These are phyloP conservation scores for Parazoanthus darwini DNA, from an alignment of 92 coral and sea anemone species.

Conservation along the genomic window DNA sequence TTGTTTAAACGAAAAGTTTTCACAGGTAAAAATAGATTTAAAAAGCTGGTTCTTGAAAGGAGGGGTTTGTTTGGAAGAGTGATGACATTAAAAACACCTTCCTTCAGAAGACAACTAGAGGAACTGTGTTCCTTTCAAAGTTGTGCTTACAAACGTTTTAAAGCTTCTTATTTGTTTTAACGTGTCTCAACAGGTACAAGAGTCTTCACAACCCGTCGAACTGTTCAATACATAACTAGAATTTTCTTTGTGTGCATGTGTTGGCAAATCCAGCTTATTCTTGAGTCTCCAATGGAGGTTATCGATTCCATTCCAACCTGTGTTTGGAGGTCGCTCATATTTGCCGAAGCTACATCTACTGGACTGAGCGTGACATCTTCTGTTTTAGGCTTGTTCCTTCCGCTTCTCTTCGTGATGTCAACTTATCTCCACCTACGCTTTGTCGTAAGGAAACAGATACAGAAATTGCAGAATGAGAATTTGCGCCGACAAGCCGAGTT, in stretches of 20 bases:
- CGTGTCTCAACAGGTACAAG: neutral
- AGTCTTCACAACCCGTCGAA: neutral
- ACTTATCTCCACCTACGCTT: neutral
- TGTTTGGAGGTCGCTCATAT: neutral
- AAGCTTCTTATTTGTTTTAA: too few relatives aligned
- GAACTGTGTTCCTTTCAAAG: too few relatives aligned
- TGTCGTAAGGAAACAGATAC: neutral
- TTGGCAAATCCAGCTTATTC: neutral
- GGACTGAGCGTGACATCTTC: neutral
- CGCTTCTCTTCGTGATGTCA: neutral
- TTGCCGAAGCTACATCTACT: neutral
- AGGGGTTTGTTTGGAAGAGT: neutral
- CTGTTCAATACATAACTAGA: neutral
- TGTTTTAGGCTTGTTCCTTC: neutral
- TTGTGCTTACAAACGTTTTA: too few relatives aligned
- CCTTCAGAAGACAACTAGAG: too few relatives aligned
- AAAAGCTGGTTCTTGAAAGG: too few relatives aligned
- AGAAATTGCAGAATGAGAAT: neutral
- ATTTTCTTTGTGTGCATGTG: neutral
- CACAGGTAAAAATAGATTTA: too few relatives aligned
- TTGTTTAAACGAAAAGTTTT: too few relatives aligned
- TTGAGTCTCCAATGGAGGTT: neutral
- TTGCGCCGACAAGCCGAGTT: neutral
- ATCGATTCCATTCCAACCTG: neutral
- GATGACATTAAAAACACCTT: neutral